These are phyloP conservation scores for Pygoscelis adeliae DNA, from an alignment of 2,113 vertebrate genomes.

Conservation along the genomic window DNA sequence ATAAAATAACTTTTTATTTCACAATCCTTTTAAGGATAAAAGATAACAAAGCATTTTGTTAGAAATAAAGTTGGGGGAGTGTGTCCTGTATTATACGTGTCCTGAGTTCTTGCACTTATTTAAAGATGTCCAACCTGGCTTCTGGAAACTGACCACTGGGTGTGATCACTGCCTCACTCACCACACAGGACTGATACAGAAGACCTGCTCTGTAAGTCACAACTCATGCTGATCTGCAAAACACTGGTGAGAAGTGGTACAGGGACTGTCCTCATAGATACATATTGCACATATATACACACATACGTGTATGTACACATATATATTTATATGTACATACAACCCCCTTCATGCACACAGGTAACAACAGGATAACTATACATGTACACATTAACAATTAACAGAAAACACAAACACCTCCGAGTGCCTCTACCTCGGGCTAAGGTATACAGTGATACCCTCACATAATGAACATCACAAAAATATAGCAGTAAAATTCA, in stretches of 20 bases:
- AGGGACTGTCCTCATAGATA: background rate
- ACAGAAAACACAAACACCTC: background rate
- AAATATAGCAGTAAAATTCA: background rate
- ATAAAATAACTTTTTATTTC: background rate
- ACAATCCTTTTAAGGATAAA: background rate
- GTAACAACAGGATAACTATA: background rate
- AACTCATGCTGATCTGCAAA: background rate
- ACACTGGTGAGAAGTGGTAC: background rate
- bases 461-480: background rate
- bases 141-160: background rate
- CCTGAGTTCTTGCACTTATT: background rate
- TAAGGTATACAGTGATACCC: background rate
- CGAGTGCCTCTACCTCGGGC: background rate
- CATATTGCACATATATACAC: background rate
- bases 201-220: background rate
- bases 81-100: background rate
- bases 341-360: background rate
- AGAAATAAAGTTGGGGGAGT: background rate
- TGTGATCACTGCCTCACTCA: background rate
- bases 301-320: rapidly evolving
- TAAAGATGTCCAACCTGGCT: background rate
- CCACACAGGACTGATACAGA: background rate
- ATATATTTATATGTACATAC: background rate
- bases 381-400: background rate
- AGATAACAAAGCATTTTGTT: background rate